Evolutionary conservation across 2,113 vertebrate species (phyloP).

Genomic region (Microtus pennsylvanicus): DNA sequence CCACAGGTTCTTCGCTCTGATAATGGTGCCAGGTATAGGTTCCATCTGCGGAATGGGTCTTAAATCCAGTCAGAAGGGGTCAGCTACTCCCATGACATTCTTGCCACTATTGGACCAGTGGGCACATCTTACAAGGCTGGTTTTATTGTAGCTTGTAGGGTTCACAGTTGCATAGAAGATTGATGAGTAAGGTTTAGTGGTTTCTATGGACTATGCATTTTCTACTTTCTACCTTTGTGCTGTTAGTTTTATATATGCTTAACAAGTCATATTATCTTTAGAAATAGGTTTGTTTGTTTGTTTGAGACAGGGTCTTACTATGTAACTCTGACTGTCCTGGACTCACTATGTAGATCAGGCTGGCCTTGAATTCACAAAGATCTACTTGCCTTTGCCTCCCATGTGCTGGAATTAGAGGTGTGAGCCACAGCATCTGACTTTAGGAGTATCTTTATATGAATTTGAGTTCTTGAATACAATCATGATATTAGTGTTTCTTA

Average conservation of each 20-base stretch:
- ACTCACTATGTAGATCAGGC: neutral
- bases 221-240: neutral
- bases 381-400: neutral
- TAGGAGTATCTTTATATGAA: neutral
- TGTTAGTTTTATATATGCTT: neutral
- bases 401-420: neutral
- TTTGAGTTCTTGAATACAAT: neutral
- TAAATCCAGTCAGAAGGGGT: neutral
- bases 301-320: neutral
- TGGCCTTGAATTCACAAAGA: neutral
- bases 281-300: neutral
- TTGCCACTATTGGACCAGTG: neutral
- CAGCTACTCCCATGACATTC: neutral
- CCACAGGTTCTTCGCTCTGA: neutral
- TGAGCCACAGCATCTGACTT: neutral
- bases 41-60: neutral
- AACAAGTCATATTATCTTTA: slow-evolving; percentile 5
- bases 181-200: neutral
- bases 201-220: neutral
- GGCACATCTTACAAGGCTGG: neutral
- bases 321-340: neutral
- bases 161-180: neutral
- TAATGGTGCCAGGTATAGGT: neutral
- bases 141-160: too few species aligned
- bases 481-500: neutral